Base-by-base conservation (phyloP, 30 jellyfish, hydroid and myxozoan genomes). In the Catostylus mosaicus region DNA sequence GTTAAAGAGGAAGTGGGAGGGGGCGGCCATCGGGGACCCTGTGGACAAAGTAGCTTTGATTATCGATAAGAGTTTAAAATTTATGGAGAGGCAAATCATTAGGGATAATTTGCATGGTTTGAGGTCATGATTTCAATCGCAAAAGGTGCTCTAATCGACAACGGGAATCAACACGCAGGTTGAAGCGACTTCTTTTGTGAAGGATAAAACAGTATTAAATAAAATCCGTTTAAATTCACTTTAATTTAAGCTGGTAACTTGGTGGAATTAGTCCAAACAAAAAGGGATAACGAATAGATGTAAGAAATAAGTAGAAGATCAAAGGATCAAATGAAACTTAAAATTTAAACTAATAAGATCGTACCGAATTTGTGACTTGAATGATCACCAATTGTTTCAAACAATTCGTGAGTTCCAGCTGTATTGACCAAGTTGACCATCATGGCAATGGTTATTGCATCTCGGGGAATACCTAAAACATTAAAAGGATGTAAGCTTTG, bases 361-460 rank as follows among this genome's bases (percentile, higher is more conserved):
- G 12, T 84, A 91, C 98, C 96, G 27, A 65, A 84, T 85, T 77
- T 82, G 50, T 91, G 98, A 12, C 51, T 88, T 0, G 98, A 91
- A 67, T 79, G 90, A 64, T 86, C 96, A 19, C 98, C 98, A 46
- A 91, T 84, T 11, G 98, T 91, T 85, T 91, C 97, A 79, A 91
- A 91, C 27, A 91, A 76, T 59, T 91, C 88, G 45, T 91, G 98
- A 11, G 94, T 76, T 20, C 98, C 98, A 37, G 88, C 83, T 3
- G 87, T 85, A 52, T 91, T 86, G 0, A 84, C 96, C 36, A 91
- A 52, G 67, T 91, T 84, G 0, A 91, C 90, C 98, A 91, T 91
- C 96, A 91, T 38, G 0, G 94, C 96, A n/a, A 91, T 68, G 26
- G 95, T 91, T 1, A 91, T 84, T 19, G 71, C 90, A 35, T 73